Conservation (phyloP, 92 coral and sea anemone species). For the Hydrozoanthus gracilis region DNA sequence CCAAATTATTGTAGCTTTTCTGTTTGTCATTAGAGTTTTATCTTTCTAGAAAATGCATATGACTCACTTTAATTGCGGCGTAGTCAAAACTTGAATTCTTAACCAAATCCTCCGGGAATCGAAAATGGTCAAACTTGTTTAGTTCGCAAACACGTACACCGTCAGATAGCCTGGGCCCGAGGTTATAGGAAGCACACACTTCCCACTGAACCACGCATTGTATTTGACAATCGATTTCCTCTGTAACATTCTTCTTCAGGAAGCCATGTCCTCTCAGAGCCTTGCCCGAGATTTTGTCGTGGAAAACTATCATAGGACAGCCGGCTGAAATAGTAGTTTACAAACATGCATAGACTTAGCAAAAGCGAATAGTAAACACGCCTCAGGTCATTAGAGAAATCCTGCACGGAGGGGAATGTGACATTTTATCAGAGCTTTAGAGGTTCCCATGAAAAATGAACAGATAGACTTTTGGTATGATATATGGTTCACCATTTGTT, state of each 20-base stretch:
- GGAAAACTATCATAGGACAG: not conserved
- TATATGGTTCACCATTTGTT: too few relatives aligned
- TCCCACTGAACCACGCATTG: not conserved
- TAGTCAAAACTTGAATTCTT: too few relatives aligned
- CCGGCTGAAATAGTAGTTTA: not conserved
- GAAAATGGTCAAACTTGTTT: not conserved
- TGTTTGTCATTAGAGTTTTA: too few relatives aligned
- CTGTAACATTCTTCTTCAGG: not conserved
- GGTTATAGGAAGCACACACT: too few relatives aligned
- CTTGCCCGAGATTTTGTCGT: not conserved
- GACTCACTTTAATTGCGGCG: not conserved
- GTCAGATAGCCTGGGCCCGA: not conserved
- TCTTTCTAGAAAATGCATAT: not conserved
- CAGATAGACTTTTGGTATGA: not conserved
- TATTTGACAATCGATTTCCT: not conserved
- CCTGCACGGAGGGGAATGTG: not conserved
- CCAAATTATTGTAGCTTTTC: not conserved
- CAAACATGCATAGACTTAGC: not conserved
- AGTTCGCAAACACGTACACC: constrained; percentile 1
- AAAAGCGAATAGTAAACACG: not conserved
- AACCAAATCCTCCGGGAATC: not conserved
- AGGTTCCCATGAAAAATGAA: not conserved
- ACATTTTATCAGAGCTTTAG: not conserved
- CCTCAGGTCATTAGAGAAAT: not conserved
- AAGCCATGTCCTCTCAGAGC: constrained; percentile 9